phyloP scores from a whole-genome alignment of 2,113 vertebrate species.

The cat (Felis catus) region F.catus_Fca126_mat1.0 CM031421.1:93248001-93248500 shows the following conservation, averaged over 20 bases:
- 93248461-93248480: neutral
- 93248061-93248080: neutral
- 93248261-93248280: neutral
- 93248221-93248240: neutral
- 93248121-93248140: neutral
- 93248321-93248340: conserved; percentile 41
- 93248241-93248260: neutral
- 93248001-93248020: neutral
- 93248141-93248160: neutral
- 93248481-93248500: neutral
- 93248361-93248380: conserved; percentile 74
- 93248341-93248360: neutral
- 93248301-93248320: conserved; percentile 58
- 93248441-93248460: neutral
- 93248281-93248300: neutral
- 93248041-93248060: neutral
- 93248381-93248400: conserved; percentile 66
- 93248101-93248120: neutral
- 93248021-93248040: neutral
- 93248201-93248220: neutral
- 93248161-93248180: neutral
- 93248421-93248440: neutral
- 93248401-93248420: neutral
- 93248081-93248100: neutral
- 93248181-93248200: neutral